Percentiles rank a stretch among this genome's conserved stretches.
phyloP scores from a whole-genome alignment of 2,888 invertebrate species.

The Pseudanteris insignis region DNA sequence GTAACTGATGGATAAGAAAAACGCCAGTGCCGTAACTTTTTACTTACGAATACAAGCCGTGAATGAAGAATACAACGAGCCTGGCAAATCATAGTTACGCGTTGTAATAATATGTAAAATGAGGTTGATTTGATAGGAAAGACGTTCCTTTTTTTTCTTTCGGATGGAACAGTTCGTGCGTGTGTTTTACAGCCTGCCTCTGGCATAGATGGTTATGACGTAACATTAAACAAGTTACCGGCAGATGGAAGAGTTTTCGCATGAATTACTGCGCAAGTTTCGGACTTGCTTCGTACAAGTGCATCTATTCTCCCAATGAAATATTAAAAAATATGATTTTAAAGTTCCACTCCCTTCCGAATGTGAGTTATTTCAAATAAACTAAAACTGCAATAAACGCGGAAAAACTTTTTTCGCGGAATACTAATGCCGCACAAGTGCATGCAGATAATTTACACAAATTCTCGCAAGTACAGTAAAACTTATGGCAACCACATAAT shows the following conservation, averaged over 20 bases:
- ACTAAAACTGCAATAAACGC: constrained; percentile 8
- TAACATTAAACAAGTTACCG: constrained; percentile 23
- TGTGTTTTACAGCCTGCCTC: constrained; percentile 5
- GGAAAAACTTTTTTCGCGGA: background rate
- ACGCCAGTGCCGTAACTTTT: constrained; percentile 4
- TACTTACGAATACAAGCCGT: background rate
- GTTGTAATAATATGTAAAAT: constrained; percentile 3
- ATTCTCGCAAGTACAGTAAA: too few species aligned
- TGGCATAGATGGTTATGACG: constrained; percentile 26
- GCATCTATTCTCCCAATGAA: constrained; percentile 11
- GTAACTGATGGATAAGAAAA: constrained; percentile 10
- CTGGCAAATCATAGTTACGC: too few species aligned
- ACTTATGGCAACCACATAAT: too few species aligned
- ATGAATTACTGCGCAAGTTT: constrained; percentile 29
- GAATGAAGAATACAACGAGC: constrained; percentile 4
- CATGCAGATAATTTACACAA: too few species aligned
- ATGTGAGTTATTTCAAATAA: constrained; percentile 8
- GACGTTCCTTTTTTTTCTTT: too few species aligned
- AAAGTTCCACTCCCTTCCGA: constrained; percentile 7
- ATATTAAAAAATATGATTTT: constrained; percentile 29
- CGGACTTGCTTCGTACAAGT: constrained; percentile 12
- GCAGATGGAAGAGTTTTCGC: constrained; percentile 32
- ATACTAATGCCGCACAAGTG: too few species aligned
- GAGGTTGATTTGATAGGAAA: too few species aligned
- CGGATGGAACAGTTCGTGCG: too few species aligned